phyloP scores from a whole-genome alignment of 2,888 invertebrate species.

The Pogonocherus hispidulus region DNA sequence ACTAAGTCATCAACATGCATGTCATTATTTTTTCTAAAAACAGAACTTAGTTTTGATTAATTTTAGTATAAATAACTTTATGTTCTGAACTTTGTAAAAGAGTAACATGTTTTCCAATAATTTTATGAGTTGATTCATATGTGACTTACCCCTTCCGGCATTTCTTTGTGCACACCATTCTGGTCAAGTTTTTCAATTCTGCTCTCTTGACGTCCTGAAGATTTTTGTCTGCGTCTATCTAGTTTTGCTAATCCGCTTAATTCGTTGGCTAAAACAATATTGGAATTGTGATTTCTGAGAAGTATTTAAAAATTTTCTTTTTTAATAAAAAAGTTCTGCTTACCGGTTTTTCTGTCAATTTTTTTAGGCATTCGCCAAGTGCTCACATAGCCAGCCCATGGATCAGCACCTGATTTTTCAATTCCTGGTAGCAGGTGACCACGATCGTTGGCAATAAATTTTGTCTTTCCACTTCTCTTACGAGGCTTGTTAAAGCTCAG shows the following conservation, averaged over 20 bases:
- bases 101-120: too few relatives aligned
- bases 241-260: constrained; percentile 34
- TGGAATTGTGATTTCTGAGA: too few relatives aligned
- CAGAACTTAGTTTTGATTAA: too few relatives aligned
- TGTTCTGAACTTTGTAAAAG: too few relatives aligned
- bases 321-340: too few relatives aligned
- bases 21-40: too few relatives aligned
- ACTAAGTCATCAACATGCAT: too few relatives aligned
- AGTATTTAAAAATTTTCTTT: too few relatives aligned
- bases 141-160: not conserved
- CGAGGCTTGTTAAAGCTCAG: constrained; percentile 73
- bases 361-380: constrained; percentile 58
- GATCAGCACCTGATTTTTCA: constrained; percentile 68
- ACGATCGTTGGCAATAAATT: constrained; percentile 74
- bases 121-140: too few relatives aligned
- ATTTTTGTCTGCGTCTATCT: not conserved
- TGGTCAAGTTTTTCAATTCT: not conserved
- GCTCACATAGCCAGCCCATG: constrained; percentile 72
- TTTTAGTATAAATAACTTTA: too few relatives aligned
- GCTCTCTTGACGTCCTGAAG: constrained; percentile 3
- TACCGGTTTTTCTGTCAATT: constrained; percentile 57
- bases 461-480: constrained; percentile 68
- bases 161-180: not conserved
- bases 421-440: constrained; percentile 78
- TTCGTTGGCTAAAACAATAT: constrained; percentile 37